Conservation (phyloP, 2,113 vertebrate genomes). For the Microcebus lehilahytsara region DNA sequence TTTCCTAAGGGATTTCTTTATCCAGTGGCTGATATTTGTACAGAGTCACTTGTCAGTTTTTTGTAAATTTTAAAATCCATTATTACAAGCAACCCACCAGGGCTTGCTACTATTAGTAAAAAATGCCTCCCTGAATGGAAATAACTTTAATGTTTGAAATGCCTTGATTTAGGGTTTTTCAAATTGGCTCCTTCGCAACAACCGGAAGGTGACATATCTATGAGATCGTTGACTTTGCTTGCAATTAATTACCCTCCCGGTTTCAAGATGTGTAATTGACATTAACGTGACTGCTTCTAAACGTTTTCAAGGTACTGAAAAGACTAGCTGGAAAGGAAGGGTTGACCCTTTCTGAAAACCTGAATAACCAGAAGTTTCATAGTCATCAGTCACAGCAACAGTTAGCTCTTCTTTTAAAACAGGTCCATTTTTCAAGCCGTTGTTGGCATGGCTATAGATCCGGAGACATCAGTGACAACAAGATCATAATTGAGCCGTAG, state of each 20-base stretch:
- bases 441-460: conserved; percentile 82
- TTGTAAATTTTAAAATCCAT: background rate
- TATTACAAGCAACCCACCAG: background rate
- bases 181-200: background rate
- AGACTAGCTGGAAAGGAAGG: conserved; percentile 67
- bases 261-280: conserved; percentile 70
- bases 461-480: conserved; percentile 81
- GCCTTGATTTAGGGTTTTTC: conserved; percentile 19
- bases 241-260: conserved; percentile 75
- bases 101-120: background rate
- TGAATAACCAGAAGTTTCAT: conserved; percentile 78
- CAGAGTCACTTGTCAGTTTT: background rate
- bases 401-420: conserved; percentile 80
- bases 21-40: background rate
- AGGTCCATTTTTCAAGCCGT: conserved; percentile 82
- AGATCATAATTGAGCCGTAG: conserved; percentile 84
- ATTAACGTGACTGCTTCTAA: conserved; percentile 63
- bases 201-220: conserved; percentile 43
- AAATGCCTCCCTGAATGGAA: conserved; percentile 42
- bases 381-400: conserved; percentile 75
- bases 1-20: background rate
- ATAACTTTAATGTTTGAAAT: conserved; percentile 53
- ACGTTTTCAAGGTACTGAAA: conserved; percentile 72
- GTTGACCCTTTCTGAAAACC: conserved; percentile 71
- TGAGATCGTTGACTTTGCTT: conserved; percentile 63